Conservation (phyloP, 2,113 vertebrate genomes). For the Pampusana beccarii region DNA sequence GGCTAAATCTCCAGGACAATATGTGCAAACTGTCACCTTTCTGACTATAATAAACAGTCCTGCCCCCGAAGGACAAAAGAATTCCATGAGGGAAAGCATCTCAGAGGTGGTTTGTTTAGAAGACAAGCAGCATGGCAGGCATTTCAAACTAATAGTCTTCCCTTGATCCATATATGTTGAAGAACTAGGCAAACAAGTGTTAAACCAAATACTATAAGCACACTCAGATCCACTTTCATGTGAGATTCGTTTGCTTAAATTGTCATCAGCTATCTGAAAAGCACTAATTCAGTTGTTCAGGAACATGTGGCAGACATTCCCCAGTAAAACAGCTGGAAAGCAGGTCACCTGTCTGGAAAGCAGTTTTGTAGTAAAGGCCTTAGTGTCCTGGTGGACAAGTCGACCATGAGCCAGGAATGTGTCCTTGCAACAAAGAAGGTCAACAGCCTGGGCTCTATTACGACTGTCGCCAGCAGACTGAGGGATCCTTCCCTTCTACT, state of each 20-base stretch:
- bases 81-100: background rate
- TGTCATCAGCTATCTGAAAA: background rate
- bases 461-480: background rate
- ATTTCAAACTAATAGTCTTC: background rate
- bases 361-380: background rate
- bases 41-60: background rate
- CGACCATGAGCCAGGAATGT: accelerated
- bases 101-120: background rate
- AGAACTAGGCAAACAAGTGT: background rate
- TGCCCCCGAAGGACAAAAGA: background rate
- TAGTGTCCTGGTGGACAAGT: background rate
- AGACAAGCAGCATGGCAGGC: background rate
- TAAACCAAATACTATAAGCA: background rate
- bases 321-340: background rate
- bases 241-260: background rate
- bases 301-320: background rate
- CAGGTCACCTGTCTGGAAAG: background rate
- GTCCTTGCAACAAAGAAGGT: background rate
- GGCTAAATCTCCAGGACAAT: background rate
- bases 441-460: background rate
- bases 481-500: background rate
- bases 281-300: background rate
- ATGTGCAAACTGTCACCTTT: background rate
- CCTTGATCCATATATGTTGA: background rate
- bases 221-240: background rate